Evolutionary conservation across 2,797 vertebrate genomes (phyloP).

Genomic region (Phataginus tricuspis): DNA sequence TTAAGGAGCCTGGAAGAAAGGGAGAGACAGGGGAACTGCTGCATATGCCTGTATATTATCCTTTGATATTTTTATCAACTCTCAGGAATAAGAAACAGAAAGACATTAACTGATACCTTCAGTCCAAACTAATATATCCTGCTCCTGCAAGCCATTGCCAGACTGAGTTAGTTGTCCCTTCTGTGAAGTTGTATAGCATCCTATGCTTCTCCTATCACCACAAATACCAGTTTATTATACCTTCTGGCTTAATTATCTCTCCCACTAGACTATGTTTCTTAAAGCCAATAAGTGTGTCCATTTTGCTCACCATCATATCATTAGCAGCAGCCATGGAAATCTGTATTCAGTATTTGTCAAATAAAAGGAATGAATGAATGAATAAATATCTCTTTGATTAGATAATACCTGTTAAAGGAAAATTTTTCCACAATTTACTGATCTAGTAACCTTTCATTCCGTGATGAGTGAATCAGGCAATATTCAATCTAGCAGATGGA

Average conservation of each 20-base stretch:
- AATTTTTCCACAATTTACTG: neutral
- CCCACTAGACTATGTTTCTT: neutral
- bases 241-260: neutral
- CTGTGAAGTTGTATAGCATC: neutral
- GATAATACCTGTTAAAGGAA: neutral
- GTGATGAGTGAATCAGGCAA: neutral
- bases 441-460: neutral
- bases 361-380: neutral
- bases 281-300: neutral
- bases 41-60: neutral
- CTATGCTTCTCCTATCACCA: neutral
- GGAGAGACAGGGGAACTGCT: no score
- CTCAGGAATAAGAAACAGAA: neutral
- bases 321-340: neutral
- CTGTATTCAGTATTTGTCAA: neutral
- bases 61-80: neutral
- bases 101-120: neutral
- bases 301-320: neutral
- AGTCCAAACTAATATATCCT: neutral
- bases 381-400: neutral
- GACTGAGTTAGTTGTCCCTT: neutral
- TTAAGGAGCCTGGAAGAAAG: no score
- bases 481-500: neutral
- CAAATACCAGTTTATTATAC: neutral
- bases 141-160: neutral